A percentile compares a stretch with the other conserved stretches of the same genome.
These are phyloP conservation scores for Phataginus tricuspis DNA, from an alignment of 2,797 vertebrate genomes.

Conservation along the genomic window DNA sequence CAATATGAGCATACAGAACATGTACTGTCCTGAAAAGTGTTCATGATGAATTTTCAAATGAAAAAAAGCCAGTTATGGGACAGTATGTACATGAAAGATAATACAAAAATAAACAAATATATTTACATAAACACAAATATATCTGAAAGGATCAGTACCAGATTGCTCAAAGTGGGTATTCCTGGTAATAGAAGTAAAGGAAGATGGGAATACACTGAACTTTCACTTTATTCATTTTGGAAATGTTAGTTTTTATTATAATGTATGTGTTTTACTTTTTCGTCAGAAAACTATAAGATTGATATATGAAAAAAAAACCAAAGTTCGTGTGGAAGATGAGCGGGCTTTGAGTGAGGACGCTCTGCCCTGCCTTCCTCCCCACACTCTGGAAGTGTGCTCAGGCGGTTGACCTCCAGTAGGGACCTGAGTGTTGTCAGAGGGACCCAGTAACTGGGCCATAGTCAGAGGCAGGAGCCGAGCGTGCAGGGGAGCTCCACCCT, in stretches of 20 bases:
- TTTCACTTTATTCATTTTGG: background rate
- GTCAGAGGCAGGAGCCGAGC: background rate
- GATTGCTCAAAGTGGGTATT: background rate
- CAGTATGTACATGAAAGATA: background rate
- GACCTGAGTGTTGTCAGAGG: background rate
- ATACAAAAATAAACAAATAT: background rate
- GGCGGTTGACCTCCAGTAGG: background rate
- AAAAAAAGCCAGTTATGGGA: background rate
- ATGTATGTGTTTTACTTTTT: background rate
- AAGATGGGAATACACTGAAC: background rate
- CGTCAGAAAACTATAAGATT: background rate
- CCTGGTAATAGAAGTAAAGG: background rate
- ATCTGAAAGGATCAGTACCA: background rate
- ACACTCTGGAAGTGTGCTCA: background rate
- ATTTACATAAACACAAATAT: background rate
- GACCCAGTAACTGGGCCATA: background rate
- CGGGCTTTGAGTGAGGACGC: background rate
- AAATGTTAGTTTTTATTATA: background rate
- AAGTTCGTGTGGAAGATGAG: background rate
- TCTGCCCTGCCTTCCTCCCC: no score
- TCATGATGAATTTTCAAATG: background rate
- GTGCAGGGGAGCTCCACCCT: no score
- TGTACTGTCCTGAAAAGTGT: background rate
- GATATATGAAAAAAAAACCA: background rate
- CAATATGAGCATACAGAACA: background rate